phyloP scores from a whole-genome alignment of 1,140 invertebrate genomes.

The Cheumatopsyche charites region DNA sequence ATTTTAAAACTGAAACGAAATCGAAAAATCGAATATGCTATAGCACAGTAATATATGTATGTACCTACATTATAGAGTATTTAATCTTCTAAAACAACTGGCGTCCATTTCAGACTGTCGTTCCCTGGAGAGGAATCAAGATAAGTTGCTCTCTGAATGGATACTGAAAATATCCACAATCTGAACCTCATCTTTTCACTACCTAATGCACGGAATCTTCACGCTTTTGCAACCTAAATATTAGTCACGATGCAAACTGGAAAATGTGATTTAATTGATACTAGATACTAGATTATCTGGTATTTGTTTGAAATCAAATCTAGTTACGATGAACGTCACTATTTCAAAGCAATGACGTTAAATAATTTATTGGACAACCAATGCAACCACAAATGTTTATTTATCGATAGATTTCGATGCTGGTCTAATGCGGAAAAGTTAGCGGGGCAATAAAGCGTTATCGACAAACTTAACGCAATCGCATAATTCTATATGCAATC shows the following conservation, averaged over 20 bases:
- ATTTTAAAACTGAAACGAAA: no score
- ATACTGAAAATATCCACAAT: slow-evolving; percentile 35
- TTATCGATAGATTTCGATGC: not conserved
- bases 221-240: no score
- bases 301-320: no score
- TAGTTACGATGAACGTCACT: no score
- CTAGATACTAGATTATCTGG: no score
- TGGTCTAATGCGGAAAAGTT: not conserved
- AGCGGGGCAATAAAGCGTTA: slow-evolving; percentile 5
- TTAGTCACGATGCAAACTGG: no score
- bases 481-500: slow-evolving; percentile 15
- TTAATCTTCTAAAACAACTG: slow-evolving; percentile 37
- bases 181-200: not conserved
- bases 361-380: no score
- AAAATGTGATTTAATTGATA: no score
- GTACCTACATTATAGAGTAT: slow-evolving; percentile 26
- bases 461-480: slow-evolving; percentile 14
- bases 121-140: slow-evolving; percentile 29
- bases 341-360: no score
- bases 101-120: slow-evolving; percentile 29
- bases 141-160: slow-evolving; percentile 30
- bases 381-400: no score
- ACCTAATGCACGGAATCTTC: no score
- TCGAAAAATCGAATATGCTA: no score
- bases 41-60: slow-evolving; percentile 4